phyloP scores from a whole-genome alignment of 2,888 invertebrate species.

The Meta bourneti region DNA sequence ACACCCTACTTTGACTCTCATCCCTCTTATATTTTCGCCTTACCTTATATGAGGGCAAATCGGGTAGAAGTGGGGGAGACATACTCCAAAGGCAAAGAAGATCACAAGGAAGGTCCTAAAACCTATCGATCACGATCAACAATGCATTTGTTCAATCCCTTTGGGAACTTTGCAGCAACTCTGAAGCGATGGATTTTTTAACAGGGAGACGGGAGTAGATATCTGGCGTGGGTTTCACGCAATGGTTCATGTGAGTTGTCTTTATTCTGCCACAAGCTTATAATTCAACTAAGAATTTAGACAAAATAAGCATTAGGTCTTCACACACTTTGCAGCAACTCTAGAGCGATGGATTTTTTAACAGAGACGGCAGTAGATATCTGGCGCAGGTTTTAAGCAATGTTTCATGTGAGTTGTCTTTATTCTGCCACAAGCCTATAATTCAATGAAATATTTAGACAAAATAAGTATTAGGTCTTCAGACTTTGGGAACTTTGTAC shows the following conservation, averaged over 20 bases:
- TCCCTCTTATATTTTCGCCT: conserved; percentile 65
- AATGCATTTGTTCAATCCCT: conserved; percentile 75
- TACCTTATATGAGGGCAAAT: conserved; percentile 66
- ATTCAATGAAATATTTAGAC: too few relatives aligned
- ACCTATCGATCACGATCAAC: conserved; percentile 76
- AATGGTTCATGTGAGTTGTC: neutral
- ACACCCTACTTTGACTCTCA: conserved; percentile 63
- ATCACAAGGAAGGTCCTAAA: conserved; percentile 69
- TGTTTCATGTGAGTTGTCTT: neutral
- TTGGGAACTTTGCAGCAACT: conserved; percentile 59
- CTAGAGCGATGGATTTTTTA: conserved; percentile 38
- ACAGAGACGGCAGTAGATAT: conserved; percentile 1
- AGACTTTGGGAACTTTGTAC: too few relatives aligned
- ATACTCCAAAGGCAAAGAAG: conserved; percentile 67
- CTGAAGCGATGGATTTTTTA: conserved; percentile 61
- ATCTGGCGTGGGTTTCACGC: neutral
- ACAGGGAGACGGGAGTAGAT: conserved; percentile 21
- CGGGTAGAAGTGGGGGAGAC: conserved; percentile 60
- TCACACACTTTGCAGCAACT: conserved; percentile 39
- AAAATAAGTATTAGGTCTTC: too few relatives aligned
- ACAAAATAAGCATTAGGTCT: too few relatives aligned
- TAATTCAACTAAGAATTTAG: too few relatives aligned
- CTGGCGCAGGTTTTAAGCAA: neutral
- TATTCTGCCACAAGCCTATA: neutral
- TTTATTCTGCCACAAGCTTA: neutral